Evolutionary conservation across 2,797 vertebrate species (phyloP), one percentile per base, ranked within the genome.

Genomic region (Oceanodroma leucorhoa): DNA sequence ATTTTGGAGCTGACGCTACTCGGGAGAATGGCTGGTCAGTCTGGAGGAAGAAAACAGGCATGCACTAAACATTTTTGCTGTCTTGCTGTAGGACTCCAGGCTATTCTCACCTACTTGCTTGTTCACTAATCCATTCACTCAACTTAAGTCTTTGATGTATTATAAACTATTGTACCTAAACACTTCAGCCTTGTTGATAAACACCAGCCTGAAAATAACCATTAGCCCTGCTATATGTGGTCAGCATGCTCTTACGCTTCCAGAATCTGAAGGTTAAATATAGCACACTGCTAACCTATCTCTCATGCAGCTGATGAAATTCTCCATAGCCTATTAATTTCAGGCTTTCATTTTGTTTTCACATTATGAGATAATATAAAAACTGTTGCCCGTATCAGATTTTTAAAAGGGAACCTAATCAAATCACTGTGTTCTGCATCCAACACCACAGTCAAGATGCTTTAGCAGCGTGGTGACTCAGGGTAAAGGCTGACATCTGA

Each of bases 401-500:
- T 96, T 95, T 95, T 58, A 50, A 92, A 87, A 83, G 19, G 62
- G n/a, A 82, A 84, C 43, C 70, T 89, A 90, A 95, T 95, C 79
- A 93, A 93, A 93, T 86, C 22, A 40, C 46, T 34, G 9, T 41
- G 73, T 46, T 93, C 64, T 97, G 58, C 48, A 87, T 89, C 84
- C 66, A 83, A 7, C 0, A 0, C 20, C 71, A 48, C 67, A 91
- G 72, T 30, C 71, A 83, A 78, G 45, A 66, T 82, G 62, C n/a
- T 87, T 57, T 43, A 57, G 43, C 29, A 27, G 17, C 0, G 0
- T 8, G 2, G 36, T 69, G 88, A 53, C n/a, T 79, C 76, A 80
- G 65, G 66, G 54, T 93, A 83, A 91, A 79, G 70, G 93, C 45
- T 73, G 60, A 43, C 41, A 78, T 60, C 55, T 70, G 65, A 67